A percentile compares a stretch with the other conserved stretches of the same genome.
Conservation (phyloP, 2,113 vertebrate species). For the Cryptomyrus ogoouensis region DNA sequence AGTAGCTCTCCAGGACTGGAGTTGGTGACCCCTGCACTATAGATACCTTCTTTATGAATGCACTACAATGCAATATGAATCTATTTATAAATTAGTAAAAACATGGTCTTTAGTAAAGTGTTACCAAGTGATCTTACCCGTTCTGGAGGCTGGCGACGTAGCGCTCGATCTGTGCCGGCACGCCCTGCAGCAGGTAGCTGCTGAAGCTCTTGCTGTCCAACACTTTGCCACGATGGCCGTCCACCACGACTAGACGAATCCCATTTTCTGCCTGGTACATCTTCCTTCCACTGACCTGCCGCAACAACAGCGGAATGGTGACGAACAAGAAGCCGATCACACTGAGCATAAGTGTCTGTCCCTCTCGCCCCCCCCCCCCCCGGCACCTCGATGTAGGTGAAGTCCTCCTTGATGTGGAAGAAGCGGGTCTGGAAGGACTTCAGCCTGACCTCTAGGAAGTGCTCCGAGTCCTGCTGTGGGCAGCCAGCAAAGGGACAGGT, state of each 20-base stretch:
- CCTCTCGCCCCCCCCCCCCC: neutral
- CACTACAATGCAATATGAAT: no score
- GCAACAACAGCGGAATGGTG: neutral
- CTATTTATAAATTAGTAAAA: no score
- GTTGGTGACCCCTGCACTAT: no score
- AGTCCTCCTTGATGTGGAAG: slow-evolving; percentile 83
- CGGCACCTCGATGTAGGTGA: slow-evolving; percentile 76
- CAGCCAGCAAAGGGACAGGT: neutral
- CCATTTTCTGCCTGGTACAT: slow-evolving; percentile 76
- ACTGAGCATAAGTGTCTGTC: neutral
- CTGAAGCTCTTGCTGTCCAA: slow-evolving; percentile 68
- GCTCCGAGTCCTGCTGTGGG: slow-evolving; percentile 68
- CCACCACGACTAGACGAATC: slow-evolving; percentile 75
- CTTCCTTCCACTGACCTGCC: slow-evolving; percentile 75
- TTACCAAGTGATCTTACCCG: slow-evolving; percentile 60
- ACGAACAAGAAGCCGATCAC: neutral
- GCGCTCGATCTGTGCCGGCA: slow-evolving; percentile 78
- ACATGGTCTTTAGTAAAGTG: no score
- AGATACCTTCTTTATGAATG: no score
- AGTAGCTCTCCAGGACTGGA: no score
- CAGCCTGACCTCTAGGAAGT: slow-evolving; percentile 83
- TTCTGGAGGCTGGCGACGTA: slow-evolving; percentile 71
- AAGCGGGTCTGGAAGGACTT: slow-evolving; percentile 79
- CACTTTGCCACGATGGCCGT: slow-evolving; percentile 69
- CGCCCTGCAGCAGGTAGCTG: slow-evolving; percentile 74